Conservation (phyloP, 2,113 vertebrate genomes). For the Hiodon alosoides region DNA sequence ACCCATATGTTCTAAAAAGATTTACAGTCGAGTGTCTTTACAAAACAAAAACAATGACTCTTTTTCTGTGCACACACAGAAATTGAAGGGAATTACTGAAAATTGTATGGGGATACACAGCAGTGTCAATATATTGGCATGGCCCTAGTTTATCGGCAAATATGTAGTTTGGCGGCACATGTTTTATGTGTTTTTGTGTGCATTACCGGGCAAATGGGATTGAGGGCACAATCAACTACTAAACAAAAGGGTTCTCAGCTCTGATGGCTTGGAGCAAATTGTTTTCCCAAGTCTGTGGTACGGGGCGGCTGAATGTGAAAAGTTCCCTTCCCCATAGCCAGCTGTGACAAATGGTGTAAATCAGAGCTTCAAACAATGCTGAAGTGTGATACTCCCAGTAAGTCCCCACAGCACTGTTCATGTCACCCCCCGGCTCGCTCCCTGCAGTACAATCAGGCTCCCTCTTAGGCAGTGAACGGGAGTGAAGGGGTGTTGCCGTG, state of each 20-base stretch:
- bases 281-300: background rate
- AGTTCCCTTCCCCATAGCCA: background rate
- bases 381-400: slow-evolving; percentile 6
- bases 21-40: no score
- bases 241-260: background rate
- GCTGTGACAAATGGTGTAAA: background rate
- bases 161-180: background rate
- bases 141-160: no score
- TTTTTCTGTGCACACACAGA: no score
- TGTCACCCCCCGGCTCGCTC: background rate
- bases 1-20: no score
- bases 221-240: background rate
- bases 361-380: slow-evolving; percentile 1
- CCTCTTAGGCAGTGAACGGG: background rate
- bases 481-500: background rate
- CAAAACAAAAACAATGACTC: no score
- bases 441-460: background rate
- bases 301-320: background rate
- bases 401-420: background rate
- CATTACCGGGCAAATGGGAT: background rate
- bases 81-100: no score
- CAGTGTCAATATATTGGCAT: no score
- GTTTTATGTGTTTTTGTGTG: background rate
- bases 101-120: no score
- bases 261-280: background rate